These are phyloP conservation scores for Gymnoscopelus braueri DNA, from an alignment of 2,797 vertebrate species.

Conservation along the genomic window DNA sequence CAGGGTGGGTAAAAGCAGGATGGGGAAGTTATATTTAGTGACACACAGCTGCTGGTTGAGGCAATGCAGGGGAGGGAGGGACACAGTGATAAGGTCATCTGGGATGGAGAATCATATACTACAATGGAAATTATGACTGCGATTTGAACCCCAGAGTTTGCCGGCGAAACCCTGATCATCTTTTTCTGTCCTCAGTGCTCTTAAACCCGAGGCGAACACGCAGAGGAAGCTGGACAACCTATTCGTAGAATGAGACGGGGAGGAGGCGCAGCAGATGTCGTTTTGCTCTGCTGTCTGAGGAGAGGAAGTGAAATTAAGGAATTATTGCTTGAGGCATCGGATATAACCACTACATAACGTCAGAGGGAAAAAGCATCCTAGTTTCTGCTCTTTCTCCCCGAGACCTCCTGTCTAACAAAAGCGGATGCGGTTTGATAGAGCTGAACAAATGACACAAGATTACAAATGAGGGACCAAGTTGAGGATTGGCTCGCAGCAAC, in stretches of 20 bases:
- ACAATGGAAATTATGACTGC: neutral
- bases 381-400: conserved; percentile 1
- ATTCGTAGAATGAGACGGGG: conserved; percentile 4
- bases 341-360: conserved; percentile 18
- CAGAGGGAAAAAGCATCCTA: conserved; percentile 32
- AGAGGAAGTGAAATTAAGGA: conserved; percentile 37
- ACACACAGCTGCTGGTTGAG: conserved; percentile 66
- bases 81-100: neutral
- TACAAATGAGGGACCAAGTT: conserved; percentile 1
- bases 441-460: neutral
- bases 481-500: conserved; percentile 3
- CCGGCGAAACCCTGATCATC: neutral
- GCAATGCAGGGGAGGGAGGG: conserved; percentile 33
- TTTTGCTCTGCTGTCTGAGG: neutral
- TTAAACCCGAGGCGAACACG: conserved; percentile 12
- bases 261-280: conserved; percentile 6
- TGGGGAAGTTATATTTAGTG: conserved; percentile 70
- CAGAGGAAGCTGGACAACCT: conserved; percentile 20
- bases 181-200: conserved; percentile 33
- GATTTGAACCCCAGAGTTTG: neutral
- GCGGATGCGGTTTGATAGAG: neutral
- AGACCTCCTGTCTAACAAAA: neutral
- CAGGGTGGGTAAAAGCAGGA: conserved; percentile 27
- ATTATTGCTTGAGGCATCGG: conserved; percentile 11
- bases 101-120: neutral